Evolutionary conservation across 2,113 vertebrate species (phyloP).

Genomic region (Urocitellus parryii): DNA sequence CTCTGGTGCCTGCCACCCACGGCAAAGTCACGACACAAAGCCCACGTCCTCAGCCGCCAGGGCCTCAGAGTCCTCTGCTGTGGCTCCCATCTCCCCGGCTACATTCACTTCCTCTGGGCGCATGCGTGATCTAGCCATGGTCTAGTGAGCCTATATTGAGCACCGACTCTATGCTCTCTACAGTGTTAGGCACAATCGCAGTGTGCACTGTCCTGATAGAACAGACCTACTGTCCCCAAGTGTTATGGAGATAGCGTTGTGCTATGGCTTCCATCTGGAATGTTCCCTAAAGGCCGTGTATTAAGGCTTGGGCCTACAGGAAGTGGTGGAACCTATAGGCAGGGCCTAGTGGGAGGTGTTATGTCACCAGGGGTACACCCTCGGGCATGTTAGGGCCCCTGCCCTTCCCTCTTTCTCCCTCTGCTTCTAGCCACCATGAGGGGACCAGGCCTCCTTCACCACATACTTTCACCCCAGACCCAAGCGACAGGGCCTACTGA

Average conservation of each 20-base stretch:
- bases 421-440: background rate
- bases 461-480: background rate
- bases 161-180: accelerated
- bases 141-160: background rate
- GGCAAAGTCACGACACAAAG: background rate
- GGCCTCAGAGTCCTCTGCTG: accelerated
- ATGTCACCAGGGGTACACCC: background rate
- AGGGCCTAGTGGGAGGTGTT: background rate
- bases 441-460: background rate
- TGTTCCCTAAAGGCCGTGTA: background rate
- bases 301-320: background rate
- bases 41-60: too few relatives aligned
- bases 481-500: background rate
- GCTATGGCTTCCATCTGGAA: background rate
- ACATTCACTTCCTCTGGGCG: accelerated
- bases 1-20: background rate
- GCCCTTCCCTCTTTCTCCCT: background rate
- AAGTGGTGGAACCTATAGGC: background rate
- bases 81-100: background rate
- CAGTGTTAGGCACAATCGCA: too few relatives aligned
- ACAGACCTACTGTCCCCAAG: background rate
- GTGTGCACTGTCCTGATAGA: accelerated
- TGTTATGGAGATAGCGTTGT: background rate
- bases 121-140: accelerated
- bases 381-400: background rate